Evolutionary conservation across 2,797 vertebrate species (phyloP).

Genomic region (Semaprochilodus insignis): DNA sequence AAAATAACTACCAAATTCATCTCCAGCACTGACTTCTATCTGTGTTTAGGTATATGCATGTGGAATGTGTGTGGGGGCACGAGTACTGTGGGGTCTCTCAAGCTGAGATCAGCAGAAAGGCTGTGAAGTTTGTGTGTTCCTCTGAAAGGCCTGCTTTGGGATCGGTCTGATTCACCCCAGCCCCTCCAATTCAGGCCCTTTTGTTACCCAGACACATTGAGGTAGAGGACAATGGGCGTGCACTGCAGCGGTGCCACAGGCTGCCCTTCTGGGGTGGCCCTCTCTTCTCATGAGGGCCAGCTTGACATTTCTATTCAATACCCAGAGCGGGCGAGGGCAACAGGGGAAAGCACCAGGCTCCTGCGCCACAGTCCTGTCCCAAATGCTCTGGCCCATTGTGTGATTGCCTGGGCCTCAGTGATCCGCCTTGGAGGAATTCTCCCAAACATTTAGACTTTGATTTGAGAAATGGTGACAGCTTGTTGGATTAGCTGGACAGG

Average conservation of each 20-base stretch:
- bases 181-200: constrained; percentile 58
- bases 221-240: constrained; percentile 45
- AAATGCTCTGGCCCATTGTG: constrained; percentile 36
- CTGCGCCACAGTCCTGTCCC: constrained; percentile 37
- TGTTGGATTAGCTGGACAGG: constrained; percentile 4
- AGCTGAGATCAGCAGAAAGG: constrained; percentile 43
- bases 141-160: constrained; percentile 52
- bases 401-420: constrained; percentile 9
- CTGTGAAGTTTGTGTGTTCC: constrained; percentile 47
- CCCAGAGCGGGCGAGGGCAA: constrained; percentile 32
- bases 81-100: not conserved
- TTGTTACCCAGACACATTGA: constrained; percentile 53
- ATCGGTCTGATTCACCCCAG: constrained; percentile 47
- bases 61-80: constrained; percentile 28
- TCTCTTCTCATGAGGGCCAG: constrained; percentile 49
- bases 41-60: constrained; percentile 38
- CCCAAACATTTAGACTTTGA: constrained; percentile 30
- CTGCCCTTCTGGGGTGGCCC: constrained; percentile 44
- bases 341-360: constrained; percentile 19
- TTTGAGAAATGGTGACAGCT: constrained; percentile 23
- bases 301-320: constrained; percentile 63
- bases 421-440: constrained; percentile 31
- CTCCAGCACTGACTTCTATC: constrained; percentile 11
- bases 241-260: constrained; percentile 23
- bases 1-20: not conserved